Conservation (phyloP, 2,888 invertebrate genomes). For the Endotricha flammealis region DNA sequence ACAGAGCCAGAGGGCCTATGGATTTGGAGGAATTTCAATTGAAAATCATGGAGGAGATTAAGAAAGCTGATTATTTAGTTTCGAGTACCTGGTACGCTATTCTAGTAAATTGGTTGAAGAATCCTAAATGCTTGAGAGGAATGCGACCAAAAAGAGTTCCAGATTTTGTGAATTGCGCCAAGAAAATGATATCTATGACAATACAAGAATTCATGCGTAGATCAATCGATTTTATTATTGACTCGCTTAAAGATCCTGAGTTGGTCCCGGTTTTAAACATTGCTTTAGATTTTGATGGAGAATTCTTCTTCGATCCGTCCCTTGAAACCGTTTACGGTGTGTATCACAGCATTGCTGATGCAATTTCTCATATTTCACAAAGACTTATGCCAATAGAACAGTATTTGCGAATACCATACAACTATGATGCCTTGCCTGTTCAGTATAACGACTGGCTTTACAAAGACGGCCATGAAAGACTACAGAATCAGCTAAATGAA, state of each 20-base stretch:
- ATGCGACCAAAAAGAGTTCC: constrained; percentile 55
- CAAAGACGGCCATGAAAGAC: constrained; percentile 66
- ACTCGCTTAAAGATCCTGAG: constrained; percentile 69
- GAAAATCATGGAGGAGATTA: constrained; percentile 57
- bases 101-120: constrained; percentile 66
- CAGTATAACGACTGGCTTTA: constrained; percentile 77
- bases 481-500: constrained; percentile 69
- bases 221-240: constrained; percentile 81
- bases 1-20: constrained; percentile 59
- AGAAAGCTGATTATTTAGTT: constrained; percentile 59
- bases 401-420: constrained; percentile 58
- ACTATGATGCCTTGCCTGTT: constrained; percentile 74
- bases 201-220: constrained; percentile 82
- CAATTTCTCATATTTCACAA: constrained; percentile 75
- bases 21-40: constrained; percentile 47
- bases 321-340: constrained; percentile 72
- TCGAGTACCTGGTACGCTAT: constrained; percentile 66
- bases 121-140: constrained; percentile 61
- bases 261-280: constrained; percentile 81
- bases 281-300: constrained; percentile 71
- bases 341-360: constrained; percentile 78
- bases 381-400: constrained; percentile 79
- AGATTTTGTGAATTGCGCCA: constrained; percentile 60
- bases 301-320: constrained; percentile 79
- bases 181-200: constrained; percentile 73